Conservation (phyloP, 2,797 vertebrate species). For the Clamator glandarius region DNA sequence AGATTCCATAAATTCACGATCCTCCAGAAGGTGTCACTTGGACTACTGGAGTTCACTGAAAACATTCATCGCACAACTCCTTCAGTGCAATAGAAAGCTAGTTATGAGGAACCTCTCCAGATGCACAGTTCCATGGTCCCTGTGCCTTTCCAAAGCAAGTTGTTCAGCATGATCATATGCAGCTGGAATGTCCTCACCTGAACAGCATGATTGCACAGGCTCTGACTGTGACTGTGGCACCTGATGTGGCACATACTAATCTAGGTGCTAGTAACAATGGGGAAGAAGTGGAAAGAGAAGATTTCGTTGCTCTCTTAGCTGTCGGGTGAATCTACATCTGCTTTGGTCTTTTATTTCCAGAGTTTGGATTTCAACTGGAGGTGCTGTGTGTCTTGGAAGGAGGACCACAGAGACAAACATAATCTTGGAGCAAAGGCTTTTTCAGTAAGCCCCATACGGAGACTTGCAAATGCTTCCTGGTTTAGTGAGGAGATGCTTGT, state of each 20-base stretch:
- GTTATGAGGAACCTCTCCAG: background rate
- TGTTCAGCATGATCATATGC: background rate
- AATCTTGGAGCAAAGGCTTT: background rate
- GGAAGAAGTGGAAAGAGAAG: background rate
- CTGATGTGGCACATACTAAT: background rate
- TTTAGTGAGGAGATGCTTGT: background rate
- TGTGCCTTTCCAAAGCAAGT: background rate
- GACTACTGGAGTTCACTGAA: background rate
- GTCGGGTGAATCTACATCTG: background rate
- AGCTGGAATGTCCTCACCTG: background rate
- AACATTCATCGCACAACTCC: background rate
- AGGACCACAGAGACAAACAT: background rate
- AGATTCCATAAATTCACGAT: background rate
- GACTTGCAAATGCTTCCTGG: background rate
- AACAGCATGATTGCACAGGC: background rate
- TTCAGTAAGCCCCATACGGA: background rate
- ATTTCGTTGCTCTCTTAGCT: background rate
- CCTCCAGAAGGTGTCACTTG: background rate
- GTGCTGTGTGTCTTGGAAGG: background rate
- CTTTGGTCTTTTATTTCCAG: background rate
- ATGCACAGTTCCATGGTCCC: fast-evolving
- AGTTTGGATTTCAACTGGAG: background rate
- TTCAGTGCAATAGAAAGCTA: background rate
- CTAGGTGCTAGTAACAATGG: background rate
- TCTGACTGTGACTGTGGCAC: background rate